These are phyloP conservation scores for Phoxinus dragarum DNA, from an alignment of 2,797 vertebrate genomes.

Conservation along the genomic window DNA sequence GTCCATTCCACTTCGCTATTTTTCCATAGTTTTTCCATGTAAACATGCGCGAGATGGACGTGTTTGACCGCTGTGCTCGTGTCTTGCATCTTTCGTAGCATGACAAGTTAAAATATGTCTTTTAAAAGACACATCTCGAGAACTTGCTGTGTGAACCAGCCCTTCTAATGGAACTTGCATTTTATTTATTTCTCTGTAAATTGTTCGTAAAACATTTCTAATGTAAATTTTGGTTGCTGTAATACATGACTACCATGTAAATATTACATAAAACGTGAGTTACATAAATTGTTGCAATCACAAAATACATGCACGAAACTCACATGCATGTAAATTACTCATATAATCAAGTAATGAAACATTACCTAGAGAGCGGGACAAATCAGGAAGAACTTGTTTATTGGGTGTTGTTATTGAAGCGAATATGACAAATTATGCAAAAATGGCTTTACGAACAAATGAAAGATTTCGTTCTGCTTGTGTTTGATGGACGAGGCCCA, in stretches of 20 bases:
- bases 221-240: not conserved
- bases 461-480: not conserved
- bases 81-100: too few relatives aligned
- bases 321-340: not conserved
- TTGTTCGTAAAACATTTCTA: not conserved
- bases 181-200: not conserved
- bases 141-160: too few relatives aligned
- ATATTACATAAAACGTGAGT: not conserved
- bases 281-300: not conserved
- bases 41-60: too few relatives aligned
- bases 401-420: not conserved
- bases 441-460: not conserved
- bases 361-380: too few relatives aligned
- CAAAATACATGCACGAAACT: not conserved
- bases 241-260: not conserved
- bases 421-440: not conserved
- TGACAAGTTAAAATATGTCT: too few relatives aligned
- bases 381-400: not conserved
- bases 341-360: not conserved
- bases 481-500: not conserved
- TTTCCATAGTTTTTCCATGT: too few relatives aligned
- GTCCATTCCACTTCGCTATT: too few relatives aligned
- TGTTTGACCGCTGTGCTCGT: too few relatives aligned
- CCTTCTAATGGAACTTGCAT: too few relatives aligned
- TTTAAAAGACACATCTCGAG: too few relatives aligned